phyloP scores from a whole-genome alignment of 92 coral and sea anemone genomes.

The Anthopleura xanthogrammica region DNA sequence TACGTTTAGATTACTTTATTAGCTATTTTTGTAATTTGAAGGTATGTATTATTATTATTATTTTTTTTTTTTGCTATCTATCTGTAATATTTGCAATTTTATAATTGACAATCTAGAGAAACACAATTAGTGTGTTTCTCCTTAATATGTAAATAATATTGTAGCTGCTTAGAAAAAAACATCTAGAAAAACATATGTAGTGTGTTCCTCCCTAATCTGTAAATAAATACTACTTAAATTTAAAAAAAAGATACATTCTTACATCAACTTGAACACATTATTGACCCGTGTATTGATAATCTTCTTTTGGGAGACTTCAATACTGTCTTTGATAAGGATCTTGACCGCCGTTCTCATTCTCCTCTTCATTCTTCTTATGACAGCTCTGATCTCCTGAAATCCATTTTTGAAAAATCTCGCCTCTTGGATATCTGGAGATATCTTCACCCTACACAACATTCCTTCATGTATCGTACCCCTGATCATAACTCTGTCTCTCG shows the following conservation, averaged over 20 bases:
- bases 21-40: too few species aligned
- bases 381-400: neutral
- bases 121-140: too few species aligned
- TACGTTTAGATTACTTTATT: too few species aligned
- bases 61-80: too few species aligned
- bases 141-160: too few species aligned
- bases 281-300: constrained; percentile 15
- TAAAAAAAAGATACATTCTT: constrained; percentile 1
- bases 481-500: neutral
- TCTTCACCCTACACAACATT: neutral
- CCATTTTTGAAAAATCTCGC: neutral
- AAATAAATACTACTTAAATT: too few species aligned
- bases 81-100: too few species aligned
- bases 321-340: neutral
- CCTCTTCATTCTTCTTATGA: neutral
- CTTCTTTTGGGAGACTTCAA: constrained; percentile 11
- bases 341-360: neutral
- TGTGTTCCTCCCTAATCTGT: too few species aligned
- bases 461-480: neutral
- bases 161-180: too few species aligned
- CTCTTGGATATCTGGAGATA: neutral
- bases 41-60: too few species aligned
- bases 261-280: neutral
- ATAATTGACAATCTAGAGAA: too few species aligned
- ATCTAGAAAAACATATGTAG: neutral